Evolutionary conservation across 2,797 vertebrate species (phyloP).

Genomic region (Scolopax rusticola): DNA sequence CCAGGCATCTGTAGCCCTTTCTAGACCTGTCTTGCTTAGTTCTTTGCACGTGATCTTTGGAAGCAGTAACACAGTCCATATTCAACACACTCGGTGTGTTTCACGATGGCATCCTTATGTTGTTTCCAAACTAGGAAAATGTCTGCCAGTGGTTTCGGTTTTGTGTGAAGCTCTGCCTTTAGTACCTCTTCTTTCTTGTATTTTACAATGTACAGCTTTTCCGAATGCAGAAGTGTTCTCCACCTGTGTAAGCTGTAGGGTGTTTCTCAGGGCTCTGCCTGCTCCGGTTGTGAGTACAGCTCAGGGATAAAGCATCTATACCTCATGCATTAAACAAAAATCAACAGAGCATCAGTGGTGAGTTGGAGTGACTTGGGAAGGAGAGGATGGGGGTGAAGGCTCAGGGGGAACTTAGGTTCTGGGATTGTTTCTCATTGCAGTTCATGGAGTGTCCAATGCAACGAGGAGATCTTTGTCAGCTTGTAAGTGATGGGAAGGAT

Average conservation of each 20-base stretch:
- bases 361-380: background rate
- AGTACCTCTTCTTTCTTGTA: background rate
- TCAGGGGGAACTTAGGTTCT: background rate
- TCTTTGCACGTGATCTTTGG: background rate
- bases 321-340: background rate
- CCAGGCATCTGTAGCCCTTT: background rate
- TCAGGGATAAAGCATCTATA: background rate
- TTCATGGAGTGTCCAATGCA: accelerated
- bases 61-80: background rate
- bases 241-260: background rate
- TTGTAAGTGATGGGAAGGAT: background rate
- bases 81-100: background rate
- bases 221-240: background rate
- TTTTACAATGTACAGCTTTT: background rate
- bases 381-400: accelerated
- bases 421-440: accelerated
- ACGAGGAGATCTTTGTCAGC: background rate
- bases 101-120: background rate
- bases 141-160: background rate
- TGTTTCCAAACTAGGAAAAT: background rate
- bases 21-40: background rate
- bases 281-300: background rate
- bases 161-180: background rate
- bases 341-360: background rate
- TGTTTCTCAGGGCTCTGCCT: background rate